A percentile compares a stretch with the other conserved stretches of the same genome.
phyloP scores from a whole-genome alignment of 2,113 vertebrate genomes.

The Montifringilla adamsi region DNA sequence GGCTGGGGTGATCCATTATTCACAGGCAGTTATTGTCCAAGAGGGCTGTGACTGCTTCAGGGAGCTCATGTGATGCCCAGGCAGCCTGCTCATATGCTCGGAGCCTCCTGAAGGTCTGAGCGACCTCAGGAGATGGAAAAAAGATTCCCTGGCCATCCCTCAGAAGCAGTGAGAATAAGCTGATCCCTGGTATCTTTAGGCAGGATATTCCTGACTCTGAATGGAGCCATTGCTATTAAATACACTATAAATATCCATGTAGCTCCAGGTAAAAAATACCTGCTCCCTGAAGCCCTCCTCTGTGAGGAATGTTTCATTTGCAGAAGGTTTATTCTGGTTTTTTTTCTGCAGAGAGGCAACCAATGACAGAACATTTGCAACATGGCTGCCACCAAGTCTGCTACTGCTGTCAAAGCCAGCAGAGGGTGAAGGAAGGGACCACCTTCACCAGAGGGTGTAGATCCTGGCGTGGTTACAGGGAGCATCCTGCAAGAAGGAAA shows the following conservation, averaged over 20 bases:
- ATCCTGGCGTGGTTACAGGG: not conserved
- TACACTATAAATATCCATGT: not conserved
- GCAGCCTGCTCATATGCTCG: rapidly evolving
- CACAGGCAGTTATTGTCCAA: not conserved
- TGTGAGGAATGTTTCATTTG: not conserved
- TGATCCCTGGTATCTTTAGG: not conserved
- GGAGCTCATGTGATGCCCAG: not conserved
- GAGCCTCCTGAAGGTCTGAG: not conserved
- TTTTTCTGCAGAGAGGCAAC: not conserved
- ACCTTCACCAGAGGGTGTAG: too few relatives aligned
- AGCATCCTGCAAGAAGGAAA: not conserved
- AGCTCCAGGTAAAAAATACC: not conserved
- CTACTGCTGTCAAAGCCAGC: not conserved
- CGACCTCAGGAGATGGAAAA: not conserved
- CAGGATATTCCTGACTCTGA: not conserved
- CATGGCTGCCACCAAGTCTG: not conserved
- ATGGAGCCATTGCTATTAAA: not conserved
- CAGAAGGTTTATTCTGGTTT: not conserved
- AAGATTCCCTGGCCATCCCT: not conserved
- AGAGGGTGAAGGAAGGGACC: not conserved
- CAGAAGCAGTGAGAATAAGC: not conserved
- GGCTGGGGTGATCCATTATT: not conserved
- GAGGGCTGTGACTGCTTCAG: not conserved
- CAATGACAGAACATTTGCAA: not conserved
- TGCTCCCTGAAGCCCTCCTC: not conserved